Conservation (phyloP, 2,888 invertebrate species). For the Timandra comae region DNA sequence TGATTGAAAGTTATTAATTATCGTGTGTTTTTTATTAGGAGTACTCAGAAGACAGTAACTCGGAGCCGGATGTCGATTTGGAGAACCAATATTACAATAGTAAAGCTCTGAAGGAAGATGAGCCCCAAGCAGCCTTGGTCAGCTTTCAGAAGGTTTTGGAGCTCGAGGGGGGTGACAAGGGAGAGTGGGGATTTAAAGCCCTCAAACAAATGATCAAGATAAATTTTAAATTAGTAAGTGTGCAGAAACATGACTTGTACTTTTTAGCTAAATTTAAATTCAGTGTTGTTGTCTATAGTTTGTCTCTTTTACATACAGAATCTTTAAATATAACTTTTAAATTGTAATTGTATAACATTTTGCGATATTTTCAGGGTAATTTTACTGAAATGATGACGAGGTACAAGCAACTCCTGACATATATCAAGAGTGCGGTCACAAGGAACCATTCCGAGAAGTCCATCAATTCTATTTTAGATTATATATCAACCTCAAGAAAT, state of each 20-base stretch:
- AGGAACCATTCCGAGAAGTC: slow-evolving; percentile 99
- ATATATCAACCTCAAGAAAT: slow-evolving; percentile 99
- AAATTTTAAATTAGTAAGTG: slow-evolving; percentile 94
- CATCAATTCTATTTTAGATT: slow-evolving; percentile 99
- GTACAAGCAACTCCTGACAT: slow-evolving; percentile 97
- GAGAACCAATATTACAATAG: slow-evolving; percentile 99
- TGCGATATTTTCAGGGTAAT: slow-evolving; percentile 84
- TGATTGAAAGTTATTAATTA: slow-evolving; percentile 5
- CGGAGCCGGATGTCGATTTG: slow-evolving; percentile 98
- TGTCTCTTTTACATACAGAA: too few species aligned
- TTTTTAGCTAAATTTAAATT: too few species aligned
- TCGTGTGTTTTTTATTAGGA: slow-evolving; percentile 79
- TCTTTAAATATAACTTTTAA: too few species aligned
- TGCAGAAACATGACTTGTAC: too few species aligned
- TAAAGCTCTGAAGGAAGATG: slow-evolving; percentile 98
- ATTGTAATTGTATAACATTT: too few species aligned
- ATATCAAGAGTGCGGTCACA: slow-evolving; percentile 99
- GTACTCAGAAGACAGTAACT: slow-evolving; percentile 99
- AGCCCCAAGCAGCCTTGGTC: slow-evolving; percentile 91
- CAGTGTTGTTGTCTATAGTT: too few species aligned
- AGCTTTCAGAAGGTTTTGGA: slow-evolving; percentile 98
- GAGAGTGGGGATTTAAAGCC: slow-evolving; percentile 99
- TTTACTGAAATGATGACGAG: slow-evolving; percentile 96
- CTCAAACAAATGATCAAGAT: slow-evolving; percentile 99
- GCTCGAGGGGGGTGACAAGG: slow-evolving; percentile 97